These are phyloP conservation scores for Raja brachyura DNA, from an alignment of 2,113 vertebrate genomes.

Conservation along the genomic window DNA sequence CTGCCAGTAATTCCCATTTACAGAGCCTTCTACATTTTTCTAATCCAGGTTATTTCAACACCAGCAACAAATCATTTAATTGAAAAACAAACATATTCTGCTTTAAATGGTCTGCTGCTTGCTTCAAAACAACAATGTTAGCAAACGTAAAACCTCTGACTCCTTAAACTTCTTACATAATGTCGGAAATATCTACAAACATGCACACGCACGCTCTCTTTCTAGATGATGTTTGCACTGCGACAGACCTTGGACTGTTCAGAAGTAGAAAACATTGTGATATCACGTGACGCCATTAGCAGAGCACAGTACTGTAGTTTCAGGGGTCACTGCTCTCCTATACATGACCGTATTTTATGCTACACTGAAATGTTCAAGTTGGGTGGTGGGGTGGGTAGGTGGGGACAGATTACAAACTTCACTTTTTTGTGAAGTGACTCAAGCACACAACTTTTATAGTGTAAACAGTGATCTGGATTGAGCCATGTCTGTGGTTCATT, in stretches of 20 bases:
- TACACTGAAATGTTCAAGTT: background rate
- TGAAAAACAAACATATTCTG: background rate
- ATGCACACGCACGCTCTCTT: background rate
- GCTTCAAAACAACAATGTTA: background rate
- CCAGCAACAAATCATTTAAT: background rate
- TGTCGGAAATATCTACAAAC: background rate
- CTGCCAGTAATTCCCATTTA: background rate
- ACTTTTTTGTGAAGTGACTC: conserved; percentile 4
- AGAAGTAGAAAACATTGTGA: background rate
- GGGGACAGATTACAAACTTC: background rate
- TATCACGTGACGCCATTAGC: background rate
- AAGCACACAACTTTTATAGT: conserved; percentile 25
- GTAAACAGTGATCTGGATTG: conserved; percentile 33
- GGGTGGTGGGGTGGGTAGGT: background rate
- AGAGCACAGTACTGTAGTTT: background rate
- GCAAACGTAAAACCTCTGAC: background rate
- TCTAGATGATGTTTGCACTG: conserved; percentile 19
- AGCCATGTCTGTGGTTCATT: background rate
- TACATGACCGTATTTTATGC: background rate
- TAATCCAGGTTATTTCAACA: background rate
- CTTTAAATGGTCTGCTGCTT: background rate
- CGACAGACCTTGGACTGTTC: conserved; percentile 21
- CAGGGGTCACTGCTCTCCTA: background rate
- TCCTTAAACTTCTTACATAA: background rate
- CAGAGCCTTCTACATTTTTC: background rate